Evolutionary conservation across 2,113 vertebrate species (phyloP).

Genomic region (Entomyzon cyanotis): DNA sequence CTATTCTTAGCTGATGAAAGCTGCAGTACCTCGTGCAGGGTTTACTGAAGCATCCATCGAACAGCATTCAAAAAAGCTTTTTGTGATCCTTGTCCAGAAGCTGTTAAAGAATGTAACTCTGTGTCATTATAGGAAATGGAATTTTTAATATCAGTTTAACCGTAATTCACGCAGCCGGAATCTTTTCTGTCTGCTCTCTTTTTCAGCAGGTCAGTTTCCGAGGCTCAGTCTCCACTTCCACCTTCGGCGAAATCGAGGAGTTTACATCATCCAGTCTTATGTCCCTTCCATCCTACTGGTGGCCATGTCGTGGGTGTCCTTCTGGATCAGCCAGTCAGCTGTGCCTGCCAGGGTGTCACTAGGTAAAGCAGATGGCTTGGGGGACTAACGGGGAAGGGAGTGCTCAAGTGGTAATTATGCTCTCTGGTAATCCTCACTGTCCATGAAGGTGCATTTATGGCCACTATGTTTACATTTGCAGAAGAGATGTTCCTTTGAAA

Average conservation of each 20-base stretch:
- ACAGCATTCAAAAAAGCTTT: background rate
- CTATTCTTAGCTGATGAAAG: slow-evolving; percentile 56
- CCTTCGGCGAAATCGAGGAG: slow-evolving; percentile 89
- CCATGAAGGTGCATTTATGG: background rate
- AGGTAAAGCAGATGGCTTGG: slow-evolving; percentile 71
- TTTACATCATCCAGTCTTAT: slow-evolving; percentile 98
- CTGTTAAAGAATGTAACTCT: background rate
- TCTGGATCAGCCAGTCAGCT: slow-evolving; percentile 98
- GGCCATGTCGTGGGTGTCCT: slow-evolving; percentile 99
- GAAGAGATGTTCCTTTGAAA: background rate
- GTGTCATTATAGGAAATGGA: background rate
- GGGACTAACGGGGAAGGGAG: background rate
- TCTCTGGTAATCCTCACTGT: background rate
- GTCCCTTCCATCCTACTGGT: slow-evolving; percentile 94
- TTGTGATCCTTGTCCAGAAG: background rate
- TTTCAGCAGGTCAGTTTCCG: slow-evolving; percentile 90
- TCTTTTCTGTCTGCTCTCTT: background rate
- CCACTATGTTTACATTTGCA: background rate
- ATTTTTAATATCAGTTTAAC: background rate
- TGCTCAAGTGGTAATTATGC: background rate
- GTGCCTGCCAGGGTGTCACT: slow-evolving; percentile 94
- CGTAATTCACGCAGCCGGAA: background rate
- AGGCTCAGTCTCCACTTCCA: slow-evolving; percentile 92
- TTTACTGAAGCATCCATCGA: background rate
- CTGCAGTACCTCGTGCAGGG: background rate